phyloP scores from a whole-genome alignment of 1,140 invertebrate genomes.

The Linepithema humile region DNA sequence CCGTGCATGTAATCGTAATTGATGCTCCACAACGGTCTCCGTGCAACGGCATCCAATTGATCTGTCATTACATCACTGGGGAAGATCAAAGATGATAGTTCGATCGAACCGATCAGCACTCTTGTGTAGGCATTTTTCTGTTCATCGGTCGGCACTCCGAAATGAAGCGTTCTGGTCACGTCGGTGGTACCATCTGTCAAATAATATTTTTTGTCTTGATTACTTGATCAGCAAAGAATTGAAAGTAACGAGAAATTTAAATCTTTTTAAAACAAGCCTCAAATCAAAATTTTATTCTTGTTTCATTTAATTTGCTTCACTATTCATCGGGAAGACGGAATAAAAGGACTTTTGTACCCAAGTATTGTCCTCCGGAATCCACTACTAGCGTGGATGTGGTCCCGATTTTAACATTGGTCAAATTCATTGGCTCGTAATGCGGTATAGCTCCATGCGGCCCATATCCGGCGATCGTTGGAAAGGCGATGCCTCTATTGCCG shows the following conservation, averaged over 20 bases:
- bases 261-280: background rate
- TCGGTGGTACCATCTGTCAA: conserved; percentile 95
- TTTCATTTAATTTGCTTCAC: background rate
- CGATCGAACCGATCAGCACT: conserved; percentile 94
- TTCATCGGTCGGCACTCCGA: conserved; percentile 90
- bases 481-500: conserved; percentile 89
- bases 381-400: conserved; percentile 88
- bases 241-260: background rate
- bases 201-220: background rate
- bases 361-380: conserved; percentile 91
- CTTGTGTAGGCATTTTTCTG: conserved; percentile 94
- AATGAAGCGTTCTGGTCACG: conserved; percentile 96
- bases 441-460: conserved; percentile 95
- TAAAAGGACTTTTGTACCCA: conserved; percentile 82
- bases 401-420: conserved; percentile 90
- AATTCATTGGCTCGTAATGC: conserved; percentile 93
- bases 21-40: conserved; percentile 91
- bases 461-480: conserved; percentile 95
- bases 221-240: background rate
- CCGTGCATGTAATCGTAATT: conserved; percentile 94
- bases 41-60: conserved; percentile 90
- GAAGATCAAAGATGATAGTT: conserved; percentile 88
- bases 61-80: conserved; percentile 88
- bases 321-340: background rate
- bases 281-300: background rate